phyloP scores from a whole-genome alignment of 2,888 invertebrate genomes.

The Campoplex nolae region DNA sequence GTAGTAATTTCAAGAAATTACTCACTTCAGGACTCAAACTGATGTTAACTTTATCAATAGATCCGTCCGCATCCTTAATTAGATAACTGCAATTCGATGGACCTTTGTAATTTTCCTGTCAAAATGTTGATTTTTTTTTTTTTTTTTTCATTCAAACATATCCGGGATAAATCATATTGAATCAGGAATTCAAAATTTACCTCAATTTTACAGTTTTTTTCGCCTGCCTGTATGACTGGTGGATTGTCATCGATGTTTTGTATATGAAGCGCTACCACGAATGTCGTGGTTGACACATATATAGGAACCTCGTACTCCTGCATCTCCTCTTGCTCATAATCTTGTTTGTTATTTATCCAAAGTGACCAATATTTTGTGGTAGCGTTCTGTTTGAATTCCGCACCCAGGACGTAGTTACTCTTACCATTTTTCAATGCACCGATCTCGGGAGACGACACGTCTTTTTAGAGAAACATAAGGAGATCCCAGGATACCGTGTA shows the following conservation, averaged over 20 bases:
- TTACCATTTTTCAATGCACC: conserved; percentile 65
- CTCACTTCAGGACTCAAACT: conserved; percentile 66
- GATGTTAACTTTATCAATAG: conserved; percentile 67
- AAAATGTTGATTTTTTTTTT: conserved; percentile 30
- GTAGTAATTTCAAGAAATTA: conserved; percentile 11
- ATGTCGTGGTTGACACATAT: conserved; percentile 77
- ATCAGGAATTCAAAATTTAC: conserved; percentile 76
- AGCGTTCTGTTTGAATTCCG: conserved; percentile 51
- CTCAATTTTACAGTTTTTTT: conserved; percentile 83
- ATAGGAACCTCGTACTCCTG: conserved; percentile 84
- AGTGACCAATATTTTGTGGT: conserved; percentile 73
- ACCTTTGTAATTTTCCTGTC: conserved; percentile 73
- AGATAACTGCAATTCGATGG: conserved; percentile 71
- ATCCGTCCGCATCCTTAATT: conserved; percentile 73
- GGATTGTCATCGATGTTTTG: conserved; percentile 86
- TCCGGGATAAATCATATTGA: background rate
- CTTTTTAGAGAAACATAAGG: conserved; percentile 47
- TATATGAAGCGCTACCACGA: conserved; percentile 83
- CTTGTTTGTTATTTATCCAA: conserved; percentile 84
- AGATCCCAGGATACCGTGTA: background rate
- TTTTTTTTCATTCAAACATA: background rate
- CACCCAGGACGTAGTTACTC: conserved; percentile 70
- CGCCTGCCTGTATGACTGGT: conserved; percentile 85
- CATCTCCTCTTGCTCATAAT: conserved; percentile 86
- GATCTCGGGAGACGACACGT: conserved; percentile 50